These are phyloP conservation scores for Anoplius nigerrimus DNA, from an alignment of 2,888 invertebrate species.

Conservation along the genomic window DNA sequence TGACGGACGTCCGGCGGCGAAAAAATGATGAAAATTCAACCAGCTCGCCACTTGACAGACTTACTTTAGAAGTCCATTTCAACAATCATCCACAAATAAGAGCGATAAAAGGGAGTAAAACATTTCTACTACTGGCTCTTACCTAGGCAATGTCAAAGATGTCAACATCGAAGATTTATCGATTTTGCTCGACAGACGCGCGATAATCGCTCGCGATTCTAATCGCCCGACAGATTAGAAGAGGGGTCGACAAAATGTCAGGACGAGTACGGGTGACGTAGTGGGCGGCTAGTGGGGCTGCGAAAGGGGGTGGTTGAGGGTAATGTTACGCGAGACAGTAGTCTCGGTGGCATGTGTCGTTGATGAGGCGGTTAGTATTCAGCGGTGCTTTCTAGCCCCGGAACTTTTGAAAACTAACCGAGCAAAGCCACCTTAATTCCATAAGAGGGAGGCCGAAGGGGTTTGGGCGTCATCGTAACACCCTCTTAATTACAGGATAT, in stretches of 20 bases:
- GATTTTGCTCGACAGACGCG: slow-evolving; percentile 37
- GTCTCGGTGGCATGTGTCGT: slow-evolving; percentile 72
- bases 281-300: slow-evolving; percentile 23
- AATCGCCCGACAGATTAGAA: slow-evolving; percentile 70
- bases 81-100: no score
- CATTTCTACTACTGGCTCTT: no score
- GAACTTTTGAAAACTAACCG: slow-evolving; percentile 73
- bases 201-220: slow-evolving; percentile 65
- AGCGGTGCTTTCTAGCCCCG: slow-evolving; percentile 67
- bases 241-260: slow-evolving; percentile 44
- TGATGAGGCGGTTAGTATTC: slow-evolving; percentile 75
- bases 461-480: slow-evolving; percentile 70
- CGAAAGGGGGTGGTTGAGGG: slow-evolving; percentile 46
- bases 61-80: no score
- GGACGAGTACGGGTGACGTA: slow-evolving; percentile 22
- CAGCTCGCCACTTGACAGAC: no score
- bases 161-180: not conserved
- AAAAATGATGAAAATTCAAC: no score
- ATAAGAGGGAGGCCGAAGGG: slow-evolving; percentile 68
- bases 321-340: slow-evolving; percentile 64
- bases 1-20: no score
- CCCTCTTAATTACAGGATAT: slow-evolving; percentile 73
- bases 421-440: slow-evolving; percentile 73
- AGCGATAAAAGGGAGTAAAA: no score
- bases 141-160: no score